Evolutionary conservation across 2,888 invertebrate genomes (phyloP).

Genomic region (Corythucha ciliata): DNA sequence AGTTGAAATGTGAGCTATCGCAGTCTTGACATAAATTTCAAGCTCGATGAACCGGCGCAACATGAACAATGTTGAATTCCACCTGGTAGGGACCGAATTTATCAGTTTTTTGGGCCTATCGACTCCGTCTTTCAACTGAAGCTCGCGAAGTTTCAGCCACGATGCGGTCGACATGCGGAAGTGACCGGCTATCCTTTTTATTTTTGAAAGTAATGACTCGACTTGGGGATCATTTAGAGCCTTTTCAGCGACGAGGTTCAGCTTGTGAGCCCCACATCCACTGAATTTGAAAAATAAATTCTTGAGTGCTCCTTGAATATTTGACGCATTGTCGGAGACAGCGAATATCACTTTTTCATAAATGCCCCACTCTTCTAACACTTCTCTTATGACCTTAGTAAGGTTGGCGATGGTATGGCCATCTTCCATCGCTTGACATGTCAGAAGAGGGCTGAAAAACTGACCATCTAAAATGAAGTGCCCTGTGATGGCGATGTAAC

Average conservation of each 20-base stretch:
- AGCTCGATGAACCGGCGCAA: background rate
- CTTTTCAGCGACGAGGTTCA: slow-evolving; percentile 10
- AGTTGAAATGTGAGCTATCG: slow-evolving; percentile 10
- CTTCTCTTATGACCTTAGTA: background rate
- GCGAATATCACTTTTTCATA: slow-evolving; percentile 2
- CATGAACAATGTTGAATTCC: slow-evolving; percentile 15
- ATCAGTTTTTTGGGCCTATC: slow-evolving; percentile 7
- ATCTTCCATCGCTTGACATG: background rate
- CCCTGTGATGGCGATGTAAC: slow-evolving; percentile 5
- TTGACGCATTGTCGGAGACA: background rate
- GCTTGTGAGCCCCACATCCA: slow-evolving; percentile 12
- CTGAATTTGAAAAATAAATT: background rate
- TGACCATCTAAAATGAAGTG: slow-evolving; percentile 7
- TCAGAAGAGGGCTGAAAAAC: background rate
- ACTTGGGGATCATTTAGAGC: background rate
- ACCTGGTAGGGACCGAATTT: slow-evolving; percentile 16
- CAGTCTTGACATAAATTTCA: slow-evolving; percentile 3
- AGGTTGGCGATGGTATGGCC: slow-evolving; percentile 2
- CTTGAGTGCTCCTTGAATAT: slow-evolving; percentile 15
- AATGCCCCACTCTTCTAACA: background rate
- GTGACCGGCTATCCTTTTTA: background rate
- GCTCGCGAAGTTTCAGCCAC: slow-evolving; percentile 5
- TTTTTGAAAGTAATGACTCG: background rate
- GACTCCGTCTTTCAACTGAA: background rate
- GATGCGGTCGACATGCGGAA: slow-evolving; percentile 5